Conservation (phyloP, 2,888 invertebrate species). For the Micoletzkya japonica region DNA sequence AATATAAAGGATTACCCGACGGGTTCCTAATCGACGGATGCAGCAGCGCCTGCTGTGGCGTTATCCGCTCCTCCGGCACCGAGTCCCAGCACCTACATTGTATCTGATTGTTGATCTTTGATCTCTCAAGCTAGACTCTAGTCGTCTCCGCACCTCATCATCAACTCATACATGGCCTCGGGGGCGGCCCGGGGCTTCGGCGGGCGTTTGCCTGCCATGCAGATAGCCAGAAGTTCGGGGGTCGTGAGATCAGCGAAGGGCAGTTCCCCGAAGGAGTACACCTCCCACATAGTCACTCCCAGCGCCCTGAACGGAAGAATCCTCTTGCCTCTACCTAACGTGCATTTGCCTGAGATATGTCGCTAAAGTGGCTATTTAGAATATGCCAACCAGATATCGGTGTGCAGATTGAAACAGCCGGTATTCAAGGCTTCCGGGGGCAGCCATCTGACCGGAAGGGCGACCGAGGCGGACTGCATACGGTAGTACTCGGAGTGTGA, state of each 20-base stretch:
- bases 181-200: constrained; percentile 79
- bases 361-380: too few species aligned
- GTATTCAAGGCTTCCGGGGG: constrained; percentile 95
- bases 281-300: constrained; percentile 97
- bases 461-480: constrained; percentile 37
- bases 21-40: constrained; percentile 8
- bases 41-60: constrained; percentile 83
- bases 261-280: constrained; percentile 92
- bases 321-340: too few species aligned
- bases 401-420: constrained; percentile 95
- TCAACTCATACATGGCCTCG: constrained; percentile 13
- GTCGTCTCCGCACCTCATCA: constrained; percentile 20
- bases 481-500: constrained; percentile 56
- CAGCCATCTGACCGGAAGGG: constrained; percentile 85
- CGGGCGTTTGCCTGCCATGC: constrained; percentile 76
- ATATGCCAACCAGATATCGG: constrained; percentile 83
- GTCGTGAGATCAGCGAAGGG: constrained; percentile 93
- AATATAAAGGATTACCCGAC: background rate
- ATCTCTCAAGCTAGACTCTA: too few species aligned
- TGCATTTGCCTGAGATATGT: background rate
- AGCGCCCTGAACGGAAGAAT: constrained; percentile 70
- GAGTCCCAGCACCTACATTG: constrained; percentile 85
- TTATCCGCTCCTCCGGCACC: constrained; percentile 83
- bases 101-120: background rate
- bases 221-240: constrained; percentile 67